Conservation (phyloP, 2,113 vertebrate genomes). For the Bucco capensis region DNA sequence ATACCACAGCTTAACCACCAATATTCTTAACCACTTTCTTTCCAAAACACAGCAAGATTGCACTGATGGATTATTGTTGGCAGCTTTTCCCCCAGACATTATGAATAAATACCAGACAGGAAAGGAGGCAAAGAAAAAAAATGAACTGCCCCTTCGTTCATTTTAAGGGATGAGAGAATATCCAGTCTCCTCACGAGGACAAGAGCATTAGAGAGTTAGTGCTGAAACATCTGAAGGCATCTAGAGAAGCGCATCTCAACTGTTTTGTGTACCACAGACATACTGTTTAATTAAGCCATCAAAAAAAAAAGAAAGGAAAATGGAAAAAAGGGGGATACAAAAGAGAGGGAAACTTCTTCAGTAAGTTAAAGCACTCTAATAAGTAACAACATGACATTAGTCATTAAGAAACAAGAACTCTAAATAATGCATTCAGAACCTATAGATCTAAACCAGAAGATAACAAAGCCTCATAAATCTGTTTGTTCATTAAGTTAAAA, state of each 20-base stretch:
- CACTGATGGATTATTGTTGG: background rate
- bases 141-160: background rate
- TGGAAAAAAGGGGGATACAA: constrained; percentile 18
- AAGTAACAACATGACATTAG: constrained; percentile 74
- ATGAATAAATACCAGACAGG: background rate
- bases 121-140: background rate
- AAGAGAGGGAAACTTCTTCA: constrained; percentile 67
- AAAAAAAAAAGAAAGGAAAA: background rate
- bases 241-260: background rate
- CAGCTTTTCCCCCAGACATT: background rate
- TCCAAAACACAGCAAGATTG: background rate
- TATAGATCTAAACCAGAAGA: constrained; percentile 80
- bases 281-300: constrained; percentile 61
- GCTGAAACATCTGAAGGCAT: constrained; percentile 32
- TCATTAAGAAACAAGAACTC: constrained; percentile 76
- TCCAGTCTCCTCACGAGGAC: background rate
- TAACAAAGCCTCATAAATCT: constrained; percentile 82
- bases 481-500: constrained; percentile 89
- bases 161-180: background rate
- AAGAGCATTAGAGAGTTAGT: background rate
- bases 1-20: background rate
- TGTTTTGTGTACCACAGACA: constrained; percentile 19
- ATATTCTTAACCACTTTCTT: background rate
- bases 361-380: constrained; percentile 75
- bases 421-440: constrained; percentile 74